Base-by-base conservation (phyloP, 2,797 vertebrate species). In the Iguana delicatissima region DNA sequence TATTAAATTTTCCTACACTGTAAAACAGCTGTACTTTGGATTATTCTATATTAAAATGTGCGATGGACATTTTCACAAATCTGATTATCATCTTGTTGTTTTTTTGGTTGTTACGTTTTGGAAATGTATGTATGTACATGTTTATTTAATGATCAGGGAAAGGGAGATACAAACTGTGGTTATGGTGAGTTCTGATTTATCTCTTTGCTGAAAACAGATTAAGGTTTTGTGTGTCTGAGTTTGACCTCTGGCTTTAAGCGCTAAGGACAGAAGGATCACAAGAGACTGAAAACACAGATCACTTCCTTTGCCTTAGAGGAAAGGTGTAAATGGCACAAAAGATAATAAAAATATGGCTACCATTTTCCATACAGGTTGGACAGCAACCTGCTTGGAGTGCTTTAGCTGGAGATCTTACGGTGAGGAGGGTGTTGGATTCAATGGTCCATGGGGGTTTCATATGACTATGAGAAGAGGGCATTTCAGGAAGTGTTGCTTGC, bases 1-100 rank as follows among this genome's bases (percentile, higher is more conserved):
- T 99, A 99, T 99, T 99, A 99, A 99, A 99, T 98, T 99, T 99
- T 99, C 98, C 98, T 99, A 99, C 98, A 97, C 98, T 98, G 98
- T 97, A 97, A 97, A 97, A 97, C 96, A 96, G 97, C 96, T 97
- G 96, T 97, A 96, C 96, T 97, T 97, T 97, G 96, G 97, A 97
- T 95, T 97, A 96, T 97, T 98, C 95, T 97, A 96, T 95, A 97
- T 96, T 97, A 97, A 97, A 97, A 97, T 93, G 95, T 95, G 95
- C 97, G 93, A 92, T 95, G 95, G 93, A 96, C 95, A 93, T 95
- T 97, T 97, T 95, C 95, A 97, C 94, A 97, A 95, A 57, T 1
- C 80, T 1, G 90, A 74, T 67, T 35, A 1, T 4, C 1, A 0
- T 6, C 57, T 74, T 3, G 12, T 59, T 57, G 22, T 73, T n/a